Percentiles rank a stretch among this genome's conserved stretches.
Conservation (phyloP, 1,140 invertebrate species). For the Tetramorium parvispinum region DNA sequence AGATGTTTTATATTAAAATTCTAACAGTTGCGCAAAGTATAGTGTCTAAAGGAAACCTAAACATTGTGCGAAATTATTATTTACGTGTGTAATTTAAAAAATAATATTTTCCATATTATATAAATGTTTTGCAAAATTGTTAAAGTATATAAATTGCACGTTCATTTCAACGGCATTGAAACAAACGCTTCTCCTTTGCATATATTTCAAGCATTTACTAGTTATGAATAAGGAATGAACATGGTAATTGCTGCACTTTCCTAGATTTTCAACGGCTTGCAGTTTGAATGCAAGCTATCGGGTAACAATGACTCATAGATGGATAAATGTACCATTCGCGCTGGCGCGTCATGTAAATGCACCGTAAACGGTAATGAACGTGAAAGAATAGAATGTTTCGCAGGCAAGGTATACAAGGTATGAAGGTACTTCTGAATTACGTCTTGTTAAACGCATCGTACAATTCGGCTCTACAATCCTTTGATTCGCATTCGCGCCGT, state of each 20-base stretch:
- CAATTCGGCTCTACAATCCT: constrained; percentile 30
- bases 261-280: neutral
- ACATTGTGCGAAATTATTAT: neutral
- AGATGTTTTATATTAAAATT: neutral
- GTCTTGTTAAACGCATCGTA: constrained; percentile 34
- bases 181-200: neutral
- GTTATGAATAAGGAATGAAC: neutral
- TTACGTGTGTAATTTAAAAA: neutral
- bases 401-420: neutral
- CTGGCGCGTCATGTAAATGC: neutral
- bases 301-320: neutral
- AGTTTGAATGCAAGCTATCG: constrained; percentile 30
- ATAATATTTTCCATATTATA: neutral
- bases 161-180: neutral
- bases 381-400: neutral
- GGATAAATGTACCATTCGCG: neutral
- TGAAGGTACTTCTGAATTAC: neutral
- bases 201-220: neutral
- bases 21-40: neutral
- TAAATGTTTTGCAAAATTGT: neutral
- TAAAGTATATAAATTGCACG: neutral
- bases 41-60: neutral
- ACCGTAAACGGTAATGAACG: neutral
- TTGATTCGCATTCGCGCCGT: constrained; percentile 5
- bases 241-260: neutral